A percentile compares a stretch with the other conserved stretches of the same genome.
Evolutionary conservation across 2,113 vertebrate genomes (phyloP).

Genomic region (Machaerirhynchus nigripectus): DNA sequence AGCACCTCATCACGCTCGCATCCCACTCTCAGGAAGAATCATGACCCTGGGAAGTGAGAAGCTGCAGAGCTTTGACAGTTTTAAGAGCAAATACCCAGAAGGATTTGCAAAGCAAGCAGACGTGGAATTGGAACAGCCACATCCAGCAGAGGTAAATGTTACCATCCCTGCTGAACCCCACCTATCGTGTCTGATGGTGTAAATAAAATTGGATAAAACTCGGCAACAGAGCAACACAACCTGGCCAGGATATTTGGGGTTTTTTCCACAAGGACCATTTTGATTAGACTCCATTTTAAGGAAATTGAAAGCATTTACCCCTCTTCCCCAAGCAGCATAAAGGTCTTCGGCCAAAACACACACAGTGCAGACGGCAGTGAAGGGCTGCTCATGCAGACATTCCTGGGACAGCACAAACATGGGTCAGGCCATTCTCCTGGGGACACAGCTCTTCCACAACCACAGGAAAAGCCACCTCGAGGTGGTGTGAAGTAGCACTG

Average conservation of each 20-base stretch:
- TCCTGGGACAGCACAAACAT: neutral
- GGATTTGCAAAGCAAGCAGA: slow-evolving; percentile 23
- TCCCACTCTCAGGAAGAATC: neutral
- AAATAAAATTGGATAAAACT: neutral
- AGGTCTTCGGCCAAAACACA: neutral
- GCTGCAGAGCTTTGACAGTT: slow-evolving; percentile 4
- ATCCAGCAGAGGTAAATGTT: neutral
- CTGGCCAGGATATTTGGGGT: neutral
- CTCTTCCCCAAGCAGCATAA: neutral
- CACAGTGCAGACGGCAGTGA: neutral
- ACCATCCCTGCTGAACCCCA: neutral
- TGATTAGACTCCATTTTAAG: neutral
- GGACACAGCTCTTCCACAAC: neutral
- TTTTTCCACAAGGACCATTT: neutral
- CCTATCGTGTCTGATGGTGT: neutral
- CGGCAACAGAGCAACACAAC: neutral
- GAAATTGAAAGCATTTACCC: neutral
- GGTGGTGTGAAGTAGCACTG: neutral
- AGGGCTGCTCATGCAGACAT: neutral
- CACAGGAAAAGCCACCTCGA: neutral
- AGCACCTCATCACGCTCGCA: neutral
- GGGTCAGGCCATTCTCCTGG: neutral
- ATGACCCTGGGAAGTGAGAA: slow-evolving; percentile 1
- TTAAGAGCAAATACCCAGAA: slow-evolving; percentile 37
- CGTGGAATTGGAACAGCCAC: neutral